Base-by-base conservation (phyloP, 2,113 vertebrate species). In the Lasiurus borealis region DNA sequence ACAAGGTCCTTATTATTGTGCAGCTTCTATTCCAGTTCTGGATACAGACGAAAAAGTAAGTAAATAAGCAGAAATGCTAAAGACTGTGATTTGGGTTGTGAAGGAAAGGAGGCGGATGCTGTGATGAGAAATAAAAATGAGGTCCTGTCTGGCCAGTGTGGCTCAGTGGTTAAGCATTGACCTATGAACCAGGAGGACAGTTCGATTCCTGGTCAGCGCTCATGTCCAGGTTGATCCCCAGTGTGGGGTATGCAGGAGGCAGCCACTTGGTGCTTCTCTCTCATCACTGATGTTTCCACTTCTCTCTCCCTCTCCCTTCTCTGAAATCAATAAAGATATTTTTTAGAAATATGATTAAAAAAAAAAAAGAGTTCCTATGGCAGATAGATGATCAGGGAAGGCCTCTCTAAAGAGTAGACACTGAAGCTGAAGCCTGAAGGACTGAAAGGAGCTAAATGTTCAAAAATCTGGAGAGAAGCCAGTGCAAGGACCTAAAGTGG, bases 381-480 rank as follows among this genome's bases (percentile, higher is more conserved):
- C 21, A 66, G 27, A 82, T 6, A 75, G 27, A 52, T 72, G 19
- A 15, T 66, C 50, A 69, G 44, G 50, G 31, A 94, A 85, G 75
- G 85, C 12, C 14, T 54, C 69, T 85, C 48, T 75, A 50, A 40
- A 3, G 44, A 91, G 19, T 5, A n/a, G 36, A 62, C 48, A 19
- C 34, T 90, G 66, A 93, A 88, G 23, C 62, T 27, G n/a, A 77
- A 66, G 76, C 46, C 85, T 81, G 46, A 90, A 77, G 9, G 66
- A 85, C 1, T 52, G n/a, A 44, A 91, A 64, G 57, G n/a, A 69
- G 29, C 59, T 25, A 71, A 50, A n/a, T 54, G 21, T 54, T 94
- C 13, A 68, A 52, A 78, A 83, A 21, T 14, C 71, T 83, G 77
- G 31, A 68, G 29, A 15, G 46, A 40, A 86, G 5, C 18, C 36